Base-by-base conservation (phyloP, 2,797 vertebrate species). In the Clarias laeviceps region DNA sequence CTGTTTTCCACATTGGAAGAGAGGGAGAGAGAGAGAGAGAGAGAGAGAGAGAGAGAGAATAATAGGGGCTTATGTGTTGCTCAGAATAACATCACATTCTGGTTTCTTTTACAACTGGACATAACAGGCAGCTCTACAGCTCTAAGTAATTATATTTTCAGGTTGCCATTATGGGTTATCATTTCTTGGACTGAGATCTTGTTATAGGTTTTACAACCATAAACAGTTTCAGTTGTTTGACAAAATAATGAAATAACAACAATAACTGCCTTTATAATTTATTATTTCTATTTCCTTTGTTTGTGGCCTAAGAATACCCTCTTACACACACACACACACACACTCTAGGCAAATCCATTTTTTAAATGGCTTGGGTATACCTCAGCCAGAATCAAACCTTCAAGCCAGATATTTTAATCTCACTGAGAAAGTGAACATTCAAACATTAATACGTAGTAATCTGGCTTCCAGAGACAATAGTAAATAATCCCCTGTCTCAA, bases 161-260 rank as follows among this genome's bases (percentile, higher is more conserved):
- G 37, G 64, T 20, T 80, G 61, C 29, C 29, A 24, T 77, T 77
- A 59, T 59, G 32, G 61, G 15, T 65, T 65, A 86, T 78, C 34
- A 27, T 34, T 82, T 84, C 68, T 74, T 84, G 72, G 66, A 89
- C 57, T 22, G 34, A n/a, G 22, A 64, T 18, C 34, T 27, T 89
- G 34, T 80, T 87, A 37, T 80, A 76, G 56, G 65, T 78, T 61
- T 74, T 27, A 73, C 59, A 40, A 62, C 65, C 74, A 89, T 88
- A 83, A 80, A 86, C 68, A n/a, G n/a, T 85, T 45, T 82, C 62
- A 69, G 78, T 4, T 45, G 37, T 45, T 22, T 45, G 80, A 64
- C 80, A 81, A 68, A 86, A 86, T 29, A 29, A 68, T 79, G 22
- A 79, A 79, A 59, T 78, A n/a, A 27, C 24, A 64, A 64, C 37